Evolutionary conservation across 1,140 invertebrate species (phyloP).

Genomic region (Lordiphosa stackelbergi): DNA sequence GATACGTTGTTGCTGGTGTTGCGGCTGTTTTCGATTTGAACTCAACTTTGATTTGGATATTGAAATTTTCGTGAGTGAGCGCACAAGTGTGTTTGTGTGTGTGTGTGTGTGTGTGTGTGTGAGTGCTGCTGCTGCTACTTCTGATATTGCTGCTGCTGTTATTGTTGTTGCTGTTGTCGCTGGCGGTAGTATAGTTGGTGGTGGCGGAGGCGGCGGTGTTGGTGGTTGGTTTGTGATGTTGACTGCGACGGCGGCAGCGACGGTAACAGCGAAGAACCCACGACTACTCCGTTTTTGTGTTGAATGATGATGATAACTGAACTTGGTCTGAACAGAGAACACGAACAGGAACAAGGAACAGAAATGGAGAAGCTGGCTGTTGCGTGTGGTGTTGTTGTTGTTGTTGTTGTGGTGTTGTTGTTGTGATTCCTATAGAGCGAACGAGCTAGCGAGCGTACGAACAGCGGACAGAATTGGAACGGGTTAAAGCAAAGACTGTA

Average conservation of each 20-base stretch:
- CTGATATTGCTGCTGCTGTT: slow-evolving; percentile 16
- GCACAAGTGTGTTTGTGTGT: slow-evolving; percentile 25
- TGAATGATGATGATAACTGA: slow-evolving; percentile 37
- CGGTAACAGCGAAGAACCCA: slow-evolving; percentile 32
- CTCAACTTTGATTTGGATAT: slow-evolving; percentile 77
- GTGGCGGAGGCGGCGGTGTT: slow-evolving; percentile 27
- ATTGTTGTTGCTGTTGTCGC: slow-evolving; percentile 43
- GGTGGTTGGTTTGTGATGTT: slow-evolving; percentile 60
- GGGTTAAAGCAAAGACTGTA: slow-evolving; percentile 78
- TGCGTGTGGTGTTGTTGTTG: slow-evolving; percentile 18
- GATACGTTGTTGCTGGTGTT: slow-evolving; percentile 76
- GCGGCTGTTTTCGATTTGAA: slow-evolving; percentile 77
- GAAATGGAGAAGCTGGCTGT: slow-evolving; percentile 20
- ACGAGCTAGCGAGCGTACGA: slow-evolving; percentile 61
- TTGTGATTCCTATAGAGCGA: slow-evolving; percentile 65
- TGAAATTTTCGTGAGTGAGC: slow-evolving; percentile 73
- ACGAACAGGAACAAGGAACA: slow-evolving; percentile 23
- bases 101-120: slow-evolving; percentile 30
- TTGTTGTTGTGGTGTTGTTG: too few species aligned
- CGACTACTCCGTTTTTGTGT: slow-evolving; percentile 14
- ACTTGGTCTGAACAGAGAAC: slow-evolving; percentile 23
- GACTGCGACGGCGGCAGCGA: slow-evolving; percentile 26
- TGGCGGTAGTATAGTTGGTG: slow-evolving; percentile 24
- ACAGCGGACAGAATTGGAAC: slow-evolving; percentile 77
- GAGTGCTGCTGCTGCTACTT: slow-evolving; percentile 34